These are phyloP conservation scores for Drosophila multiciliata DNA, from an alignment of 2,888 invertebrate genomes.

Conservation along the genomic window DNA sequence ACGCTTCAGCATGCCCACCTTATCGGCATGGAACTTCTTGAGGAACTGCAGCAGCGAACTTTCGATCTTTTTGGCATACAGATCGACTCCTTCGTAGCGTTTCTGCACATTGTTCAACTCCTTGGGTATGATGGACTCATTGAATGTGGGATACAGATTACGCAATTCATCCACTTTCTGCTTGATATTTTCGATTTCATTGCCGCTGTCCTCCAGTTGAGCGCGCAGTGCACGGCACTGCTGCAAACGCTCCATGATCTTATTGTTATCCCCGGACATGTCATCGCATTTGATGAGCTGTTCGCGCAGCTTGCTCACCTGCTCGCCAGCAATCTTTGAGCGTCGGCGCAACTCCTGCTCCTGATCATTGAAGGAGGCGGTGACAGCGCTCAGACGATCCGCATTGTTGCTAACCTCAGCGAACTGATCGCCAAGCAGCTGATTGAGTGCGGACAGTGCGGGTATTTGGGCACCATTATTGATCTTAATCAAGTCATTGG, in stretches of 20 bases:
- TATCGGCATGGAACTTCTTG: conserved; percentile 94
- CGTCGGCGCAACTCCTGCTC: conserved; percentile 90
- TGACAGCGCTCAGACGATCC: conserved; percentile 90
- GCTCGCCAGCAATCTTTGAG: conserved; percentile 90
- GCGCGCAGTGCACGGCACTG: conserved; percentile 90
- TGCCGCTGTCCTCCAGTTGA: conserved; percentile 89
- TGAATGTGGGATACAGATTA: conserved; percentile 91
- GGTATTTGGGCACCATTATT: conserved; percentile 90
- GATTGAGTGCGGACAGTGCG: conserved; percentile 88
- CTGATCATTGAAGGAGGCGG: conserved; percentile 90
- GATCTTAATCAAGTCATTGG: conserved; percentile 91
- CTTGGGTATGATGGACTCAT: conserved; percentile 91
- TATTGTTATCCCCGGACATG: conserved; percentile 93
- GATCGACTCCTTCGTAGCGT: conserved; percentile 91
- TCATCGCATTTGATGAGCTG: conserved; percentile 95
- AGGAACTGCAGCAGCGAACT: conserved; percentile 91
- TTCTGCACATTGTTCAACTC: conserved; percentile 94
- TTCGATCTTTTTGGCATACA: conserved; percentile 93
- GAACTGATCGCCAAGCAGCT: conserved; percentile 91
- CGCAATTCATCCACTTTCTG: conserved; percentile 90
- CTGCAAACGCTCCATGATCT: conserved; percentile 91
- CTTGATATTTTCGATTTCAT: conserved; percentile 89
- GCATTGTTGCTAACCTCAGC: conserved; percentile 90
- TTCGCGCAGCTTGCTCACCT: conserved; percentile 91
- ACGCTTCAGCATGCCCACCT: conserved; percentile 92